Evolutionary conservation across 2,888 invertebrate species (phyloP), one percentile per base, ranked within the genome.

Genomic region (Apodemia mormo): DNA sequence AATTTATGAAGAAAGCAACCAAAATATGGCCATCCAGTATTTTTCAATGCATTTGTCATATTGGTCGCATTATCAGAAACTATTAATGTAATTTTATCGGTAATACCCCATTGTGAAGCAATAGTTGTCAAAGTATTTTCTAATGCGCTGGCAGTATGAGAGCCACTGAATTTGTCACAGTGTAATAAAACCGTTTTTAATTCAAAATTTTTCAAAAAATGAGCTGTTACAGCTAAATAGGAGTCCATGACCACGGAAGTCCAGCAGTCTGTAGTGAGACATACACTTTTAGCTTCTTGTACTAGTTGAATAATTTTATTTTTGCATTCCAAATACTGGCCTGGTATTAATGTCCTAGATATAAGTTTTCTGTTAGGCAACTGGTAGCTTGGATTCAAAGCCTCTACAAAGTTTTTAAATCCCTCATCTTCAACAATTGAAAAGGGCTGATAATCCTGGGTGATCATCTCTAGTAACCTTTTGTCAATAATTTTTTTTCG

Each of bases 191-290:
- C 70, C 10, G 61, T 45, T 65, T 68, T 70, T 33, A 72, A 22
- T 70, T 74, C 54, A 43, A 68, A 71, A 40, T 71, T 64, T 6
- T 66, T 12, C 1, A 74, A 3, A 58, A 73, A 72, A 73, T 75
- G 75, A 65, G 73, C 73, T 64, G 75, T 75, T 10, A 75, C 70
- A 70, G 70, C 71, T 49, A 71, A 66, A 61, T 70, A 73, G 43
- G 69, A 22, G 40, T 75, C 71, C 68, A 68, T 72, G 14, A n/a
- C 22, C 7, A 12, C 22, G 66, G 72, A 75, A 54, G 70, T 70
- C 68, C 69, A 71, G n/a, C 49, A 66, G 10, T 70, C 70, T 8
- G 45, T 65, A 14, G 70, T 68, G 8, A 70, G 10, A 40, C 72
- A 70, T 22, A 70, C 64, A 10, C 61, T 67, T 45, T 66, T 37